phyloP scores from a whole-genome alignment of 2,797 vertebrate genomes.

The Cetoscarus ocellatus region DNA sequence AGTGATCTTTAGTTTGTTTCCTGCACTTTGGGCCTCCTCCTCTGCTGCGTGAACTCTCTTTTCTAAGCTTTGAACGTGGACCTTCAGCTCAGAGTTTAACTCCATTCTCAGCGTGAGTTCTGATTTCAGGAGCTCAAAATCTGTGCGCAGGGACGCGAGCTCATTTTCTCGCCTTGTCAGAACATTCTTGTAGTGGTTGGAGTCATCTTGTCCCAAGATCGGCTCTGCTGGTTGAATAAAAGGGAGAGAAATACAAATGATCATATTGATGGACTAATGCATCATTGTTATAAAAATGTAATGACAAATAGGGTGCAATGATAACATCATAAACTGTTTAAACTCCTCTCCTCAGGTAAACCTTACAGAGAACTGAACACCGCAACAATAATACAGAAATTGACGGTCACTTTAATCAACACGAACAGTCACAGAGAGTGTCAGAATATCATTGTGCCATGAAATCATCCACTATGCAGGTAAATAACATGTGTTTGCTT shows the following conservation, averaged over 20 bases:
- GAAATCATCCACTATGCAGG: too few species aligned
- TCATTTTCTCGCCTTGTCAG: slow-evolving; percentile 68
- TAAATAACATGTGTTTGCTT: too few species aligned
- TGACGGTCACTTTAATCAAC: too few species aligned
- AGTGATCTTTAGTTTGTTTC: slow-evolving; percentile 61
- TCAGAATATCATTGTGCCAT: too few species aligned
- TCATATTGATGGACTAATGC: neutral
- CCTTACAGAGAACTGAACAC: too few species aligned
- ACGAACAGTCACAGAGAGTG: too few species aligned
- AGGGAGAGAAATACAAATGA: neutral
- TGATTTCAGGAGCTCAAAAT: slow-evolving; percentile 74
- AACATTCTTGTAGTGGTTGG: slow-evolving; percentile 56
- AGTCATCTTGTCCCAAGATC: slow-evolving; percentile 39
- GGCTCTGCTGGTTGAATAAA: slow-evolving; percentile 49
- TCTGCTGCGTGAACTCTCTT: slow-evolving; percentile 68
- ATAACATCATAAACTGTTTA: too few species aligned
- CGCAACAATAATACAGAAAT: too few species aligned
- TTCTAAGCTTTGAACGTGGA: slow-evolving; percentile 72
- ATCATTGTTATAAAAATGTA: neutral
- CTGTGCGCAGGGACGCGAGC: slow-evolving; percentile 70
- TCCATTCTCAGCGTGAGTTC: slow-evolving; percentile 80
- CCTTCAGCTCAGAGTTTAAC: slow-evolving; percentile 77
- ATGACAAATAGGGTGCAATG: neutral
- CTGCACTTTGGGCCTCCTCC: slow-evolving; percentile 69
- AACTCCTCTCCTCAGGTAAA: too few species aligned